Base-by-base conservation (phyloP, 2,797 vertebrate genomes). In the Epinephelus malabaricus region DNA sequence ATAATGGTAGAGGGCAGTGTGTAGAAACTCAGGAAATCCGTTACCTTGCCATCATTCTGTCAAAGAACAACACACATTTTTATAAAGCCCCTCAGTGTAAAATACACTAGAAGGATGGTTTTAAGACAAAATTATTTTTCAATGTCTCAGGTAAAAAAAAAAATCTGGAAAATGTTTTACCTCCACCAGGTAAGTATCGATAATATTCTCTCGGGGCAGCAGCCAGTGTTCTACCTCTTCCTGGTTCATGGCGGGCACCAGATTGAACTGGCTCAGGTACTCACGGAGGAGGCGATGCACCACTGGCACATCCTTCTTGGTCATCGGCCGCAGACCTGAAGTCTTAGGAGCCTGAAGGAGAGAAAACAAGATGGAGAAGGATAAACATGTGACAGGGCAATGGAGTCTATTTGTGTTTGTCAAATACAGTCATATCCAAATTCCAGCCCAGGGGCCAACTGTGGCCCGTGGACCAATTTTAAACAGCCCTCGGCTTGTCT, bases 1-100 rank as follows among this genome's bases (percentile, higher is more conserved):
- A 99, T 99, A 91, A 99, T 99, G 93, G 98, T 99, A 72, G 98
- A 99, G 62, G 98, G 98, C 92, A 99, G 96, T 0, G 98, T 99
- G 91, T 99, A 99, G 91, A 99, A 99, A 93, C 98, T 99, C 92
- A 99, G 88, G 90, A 99, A 96, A 81, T 99, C 98, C 0, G 97
- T 99, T 92, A 99, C 95, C 79, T 97, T 97, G 14, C 97, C 97
- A 0, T 94, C 91, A 1, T 90, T 97, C 98, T 99, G 92, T 86
- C 15, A 75, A 38, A 79, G 21, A 74, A 65, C 6, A 82, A 56
- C n/a, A 67, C 0, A 34, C 3, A 10, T 15, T 13, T 61, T 10
- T 27, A 15, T 7, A 4, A 43, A 49, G 19, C 15, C n/a, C 45
- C 11, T 51, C 4, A 1, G n/a, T n/a, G 3, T 45, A 19, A 5